These are phyloP conservation scores for Ceyx cyanopectus DNA, from an alignment of 2,113 vertebrate genomes.

Conservation along the genomic window DNA sequence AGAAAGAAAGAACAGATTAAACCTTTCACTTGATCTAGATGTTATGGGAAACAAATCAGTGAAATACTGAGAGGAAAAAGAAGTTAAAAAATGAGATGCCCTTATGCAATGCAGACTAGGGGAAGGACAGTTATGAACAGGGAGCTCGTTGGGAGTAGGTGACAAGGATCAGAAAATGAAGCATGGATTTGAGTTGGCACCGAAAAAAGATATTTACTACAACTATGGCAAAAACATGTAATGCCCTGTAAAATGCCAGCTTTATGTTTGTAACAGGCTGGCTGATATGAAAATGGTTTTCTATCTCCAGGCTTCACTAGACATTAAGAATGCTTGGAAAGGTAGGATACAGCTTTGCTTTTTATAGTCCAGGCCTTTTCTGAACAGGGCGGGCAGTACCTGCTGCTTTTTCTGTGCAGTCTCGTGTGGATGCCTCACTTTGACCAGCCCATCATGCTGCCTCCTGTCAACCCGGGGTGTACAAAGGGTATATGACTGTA, in stretches of 20 bases:
- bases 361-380: slow-evolving; percentile 13
- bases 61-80: slow-evolving; percentile 17
- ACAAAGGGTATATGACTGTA: neutral
- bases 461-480: neutral
- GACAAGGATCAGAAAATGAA: slow-evolving; percentile 15
- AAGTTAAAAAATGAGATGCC: neutral
- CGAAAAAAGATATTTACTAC: neutral
- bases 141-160: slow-evolving; percentile 5
- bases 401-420: neutral
- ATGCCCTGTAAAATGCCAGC: slow-evolving; percentile 57
- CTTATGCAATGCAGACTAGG: neutral
- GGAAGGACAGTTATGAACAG: neutral
- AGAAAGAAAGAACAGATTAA: neutral
- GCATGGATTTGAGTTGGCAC: slow-evolving; percentile 52
- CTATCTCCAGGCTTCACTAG: slow-evolving; percentile 39
- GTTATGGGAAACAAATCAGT: slow-evolving; percentile 22
- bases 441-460: neutral
- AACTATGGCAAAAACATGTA: slow-evolving; percentile 45
- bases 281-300: slow-evolving; percentile 49
- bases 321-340: slow-evolving; percentile 58
- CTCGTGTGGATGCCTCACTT: neutral
- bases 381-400: neutral
- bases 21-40: neutral
- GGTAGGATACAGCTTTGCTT: neutral
- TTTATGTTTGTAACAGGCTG: slow-evolving; percentile 12